These are phyloP conservation scores for Siderastrea siderea DNA, from an alignment of 92 coral and sea anemone genomes.

Conservation along the genomic window DNA sequence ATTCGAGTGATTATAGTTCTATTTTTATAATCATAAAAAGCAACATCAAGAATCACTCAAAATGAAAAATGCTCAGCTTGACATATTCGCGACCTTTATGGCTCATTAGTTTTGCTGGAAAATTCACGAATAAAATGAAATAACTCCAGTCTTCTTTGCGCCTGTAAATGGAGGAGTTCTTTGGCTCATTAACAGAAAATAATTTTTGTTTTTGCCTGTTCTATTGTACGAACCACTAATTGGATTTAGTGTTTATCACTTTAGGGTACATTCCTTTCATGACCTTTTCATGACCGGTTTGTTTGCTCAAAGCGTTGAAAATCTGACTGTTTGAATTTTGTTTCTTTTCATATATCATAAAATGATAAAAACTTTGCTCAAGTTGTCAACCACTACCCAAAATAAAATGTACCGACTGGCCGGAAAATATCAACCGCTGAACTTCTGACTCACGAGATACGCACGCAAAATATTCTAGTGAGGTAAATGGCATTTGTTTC, in stretches of 20 bases:
- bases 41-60: neutral
- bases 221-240: no score
- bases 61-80: neutral
- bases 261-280: neutral
- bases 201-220: neutral
- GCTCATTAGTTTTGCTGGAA: neutral
- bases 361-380: neutral
- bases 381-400: no score
- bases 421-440: neutral
- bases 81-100: neutral
- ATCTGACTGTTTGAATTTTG: no score
- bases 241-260: neutral
- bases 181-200: neutral
- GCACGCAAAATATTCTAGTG: neutral
- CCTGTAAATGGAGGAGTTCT: neutral
- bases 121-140: conserved; percentile 7
- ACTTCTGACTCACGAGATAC: no score
- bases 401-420: neutral
- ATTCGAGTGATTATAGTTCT: neutral
- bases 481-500: neutral
- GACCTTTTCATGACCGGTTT: conserved; percentile 12
- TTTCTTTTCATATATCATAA: no score
- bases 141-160: neutral
- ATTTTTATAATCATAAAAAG: neutral
- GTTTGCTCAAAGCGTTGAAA: neutral